Conservation (phyloP, 2,888 invertebrate genomes). For the Lasioglossum malachurum region DNA sequence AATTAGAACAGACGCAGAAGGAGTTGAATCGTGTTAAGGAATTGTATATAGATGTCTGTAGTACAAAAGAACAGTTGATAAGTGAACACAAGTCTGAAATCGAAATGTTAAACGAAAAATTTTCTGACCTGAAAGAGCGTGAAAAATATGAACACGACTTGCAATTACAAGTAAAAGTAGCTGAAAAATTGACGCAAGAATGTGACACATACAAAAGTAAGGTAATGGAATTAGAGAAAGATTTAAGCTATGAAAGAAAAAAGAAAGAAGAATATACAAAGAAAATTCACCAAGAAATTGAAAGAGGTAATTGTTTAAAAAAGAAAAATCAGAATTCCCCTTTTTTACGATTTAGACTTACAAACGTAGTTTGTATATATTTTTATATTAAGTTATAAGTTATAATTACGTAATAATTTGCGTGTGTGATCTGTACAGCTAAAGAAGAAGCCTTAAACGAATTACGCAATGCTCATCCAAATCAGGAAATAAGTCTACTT, state of each 20-base stretch:
- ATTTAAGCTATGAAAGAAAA: conserved; percentile 76
- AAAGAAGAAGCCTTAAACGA: conserved; percentile 81
- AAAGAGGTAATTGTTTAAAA: conserved; percentile 73
- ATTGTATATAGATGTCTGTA: conserved; percentile 86
- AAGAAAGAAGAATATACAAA: conserved; percentile 78
- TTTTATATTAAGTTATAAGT: not conserved
- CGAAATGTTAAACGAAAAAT: conserved; percentile 84
- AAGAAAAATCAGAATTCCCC: not conserved
- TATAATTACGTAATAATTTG: not conserved
- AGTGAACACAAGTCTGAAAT: conserved; percentile 87
- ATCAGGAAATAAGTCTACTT: conserved; percentile 77
- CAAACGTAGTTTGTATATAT: not conserved
- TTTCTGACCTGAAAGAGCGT: conserved; percentile 72
- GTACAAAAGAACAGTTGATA: conserved; percentile 87
- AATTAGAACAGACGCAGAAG: conserved; percentile 82
- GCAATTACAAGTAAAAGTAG: conserved; percentile 75
- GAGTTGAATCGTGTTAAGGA: conserved; percentile 81
- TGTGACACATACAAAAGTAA: conserved; percentile 75
- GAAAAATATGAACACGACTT: conserved; percentile 76
- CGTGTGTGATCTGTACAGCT: conserved; percentile 64
- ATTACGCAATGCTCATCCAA: conserved; percentile 78
- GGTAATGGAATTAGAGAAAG: conserved; percentile 79
- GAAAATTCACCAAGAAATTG: conserved; percentile 80
- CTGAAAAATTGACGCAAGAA: conserved; percentile 75
- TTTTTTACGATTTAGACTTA: not conserved